Base-by-base conservation (phyloP, 2,113 vertebrate species). In the Rattus rattus region DNA sequence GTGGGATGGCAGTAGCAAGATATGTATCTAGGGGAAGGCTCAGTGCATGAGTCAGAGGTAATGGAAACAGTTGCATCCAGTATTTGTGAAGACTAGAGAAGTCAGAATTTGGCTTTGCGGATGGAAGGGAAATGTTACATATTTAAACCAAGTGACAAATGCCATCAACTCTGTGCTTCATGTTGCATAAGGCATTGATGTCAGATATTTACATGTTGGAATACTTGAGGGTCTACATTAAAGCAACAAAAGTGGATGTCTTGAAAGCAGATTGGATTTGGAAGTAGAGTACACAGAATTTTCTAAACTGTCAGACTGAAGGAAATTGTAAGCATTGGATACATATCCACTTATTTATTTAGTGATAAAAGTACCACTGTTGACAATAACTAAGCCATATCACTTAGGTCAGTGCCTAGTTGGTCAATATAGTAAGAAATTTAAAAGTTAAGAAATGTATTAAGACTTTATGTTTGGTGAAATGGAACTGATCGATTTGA, bases 401-500 rank as follows among this genome's bases (percentile, higher is more conserved):
- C n/a, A 30, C 67, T 79, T 91, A 73, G 33, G 6, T 54, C 43
- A 76, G 14, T 72, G 11, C 43, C 61, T 19, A 83, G 24, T 26
- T 49, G 7, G 5, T 47, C 47, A 95, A 63, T 33, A 19, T 47
- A 49, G 12, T 76, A 67, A 91, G 5, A 49, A 28, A 72, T 76
- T 88, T 81, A 96, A 33, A 14, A 54, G 33, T 69, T 33, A 69
- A 69, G 30, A 69, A 69, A 14, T 69, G 67, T 33, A 69, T 33
- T 69, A 69, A 47, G 69, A 33, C 4, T 14, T 52, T 88, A 69
- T 56, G 4, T 9, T 94, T 47, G 28, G 14, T 88, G 13, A 5
- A 5, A 85, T 63, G 28, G n/a, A 80, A 94, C 47, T 69, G 36
- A 77, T 94, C 88, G 24, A 91, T 86, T 91, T 95, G 9, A 52